Evolutionary conservation across 92 coral and sea anemone genomes (phyloP).

Genomic region (Umimayanthus chanpuru): DNA sequence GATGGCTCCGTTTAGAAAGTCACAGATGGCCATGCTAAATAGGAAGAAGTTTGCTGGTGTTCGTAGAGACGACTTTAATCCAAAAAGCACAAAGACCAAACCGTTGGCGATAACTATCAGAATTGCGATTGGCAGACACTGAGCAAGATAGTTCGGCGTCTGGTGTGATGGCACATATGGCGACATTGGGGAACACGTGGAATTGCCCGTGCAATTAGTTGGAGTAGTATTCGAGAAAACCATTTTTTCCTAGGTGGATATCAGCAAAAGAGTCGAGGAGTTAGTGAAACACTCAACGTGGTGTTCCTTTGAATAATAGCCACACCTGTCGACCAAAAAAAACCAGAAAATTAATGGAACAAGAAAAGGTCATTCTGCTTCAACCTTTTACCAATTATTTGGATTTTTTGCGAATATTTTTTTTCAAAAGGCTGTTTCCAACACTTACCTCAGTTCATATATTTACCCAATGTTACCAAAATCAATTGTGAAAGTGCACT

Average conservation of each 20-base stretch:
- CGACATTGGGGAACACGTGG: background rate
- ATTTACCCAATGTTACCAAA: too few species aligned
- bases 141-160: background rate
- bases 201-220: background rate
- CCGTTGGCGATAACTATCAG: background rate
- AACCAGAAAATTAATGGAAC: too few species aligned
- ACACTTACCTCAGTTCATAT: too few species aligned
- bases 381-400: too few species aligned
- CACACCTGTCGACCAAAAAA: too few species aligned
- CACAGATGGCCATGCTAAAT: slow-evolving; percentile 27
- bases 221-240: background rate
- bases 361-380: too few species aligned
- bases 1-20: slow-evolving; percentile 19
- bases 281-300: too few species aligned
- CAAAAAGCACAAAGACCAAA: slow-evolving; percentile 31
- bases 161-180: background rate
- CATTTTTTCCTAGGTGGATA: background rate
- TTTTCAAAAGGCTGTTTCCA: too few species aligned
- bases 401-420: too few species aligned
- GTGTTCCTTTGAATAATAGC: too few species aligned
- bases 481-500: too few species aligned
- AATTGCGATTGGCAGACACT: slow-evolving; percentile 24
- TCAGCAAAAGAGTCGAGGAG: background rate
- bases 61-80: slow-evolving; percentile 1
- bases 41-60: slow-evolving; percentile 30